Percentiles rank a stretch among this genome's conserved stretches.
These are phyloP conservation scores for Mus spicilegus DNA, from an alignment of 2,113 vertebrate genomes.

Conservation along the genomic window DNA sequence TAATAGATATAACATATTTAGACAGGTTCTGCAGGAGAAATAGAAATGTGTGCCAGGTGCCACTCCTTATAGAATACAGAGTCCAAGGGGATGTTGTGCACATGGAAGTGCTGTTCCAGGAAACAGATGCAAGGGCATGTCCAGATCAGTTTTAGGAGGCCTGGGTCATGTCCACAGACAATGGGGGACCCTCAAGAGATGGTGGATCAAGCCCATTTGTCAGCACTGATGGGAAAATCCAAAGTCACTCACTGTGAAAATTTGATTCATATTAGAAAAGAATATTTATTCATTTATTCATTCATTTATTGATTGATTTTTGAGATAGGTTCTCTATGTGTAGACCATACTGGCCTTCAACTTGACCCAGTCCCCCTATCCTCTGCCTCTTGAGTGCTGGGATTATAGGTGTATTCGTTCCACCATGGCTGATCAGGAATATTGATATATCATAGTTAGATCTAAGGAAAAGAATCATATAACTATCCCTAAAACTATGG, in stretches of 20 bases:
- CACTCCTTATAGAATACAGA: neutral
- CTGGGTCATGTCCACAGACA: no score
- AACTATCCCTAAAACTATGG: neutral
- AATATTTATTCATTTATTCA: neutral
- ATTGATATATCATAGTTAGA: neutral
- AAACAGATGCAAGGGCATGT: neutral
- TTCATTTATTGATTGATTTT: neutral
- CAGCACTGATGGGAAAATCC: neutral
- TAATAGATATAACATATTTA: neutral
- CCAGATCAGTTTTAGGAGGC: neutral
- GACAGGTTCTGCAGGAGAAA: neutral
- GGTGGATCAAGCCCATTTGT: neutral
- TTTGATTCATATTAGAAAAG: neutral
- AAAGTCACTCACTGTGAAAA: neutral
- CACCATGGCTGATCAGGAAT: neutral
- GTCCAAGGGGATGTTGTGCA: no score
- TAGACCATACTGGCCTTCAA: neutral
- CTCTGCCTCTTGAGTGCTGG: no score
- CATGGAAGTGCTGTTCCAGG: neutral
- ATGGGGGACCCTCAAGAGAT: neutral
- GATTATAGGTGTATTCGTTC: neutral
- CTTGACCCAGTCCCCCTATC: neutral
- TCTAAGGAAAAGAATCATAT: neutral
- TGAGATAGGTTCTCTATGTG: neutral
- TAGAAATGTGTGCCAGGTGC: neutral